A percentile compares a stretch with the other conserved stretches of the same genome.
Conservation (phyloP, 1,140 invertebrate genomes). For the Eupristina koningsbergeri region DNA sequence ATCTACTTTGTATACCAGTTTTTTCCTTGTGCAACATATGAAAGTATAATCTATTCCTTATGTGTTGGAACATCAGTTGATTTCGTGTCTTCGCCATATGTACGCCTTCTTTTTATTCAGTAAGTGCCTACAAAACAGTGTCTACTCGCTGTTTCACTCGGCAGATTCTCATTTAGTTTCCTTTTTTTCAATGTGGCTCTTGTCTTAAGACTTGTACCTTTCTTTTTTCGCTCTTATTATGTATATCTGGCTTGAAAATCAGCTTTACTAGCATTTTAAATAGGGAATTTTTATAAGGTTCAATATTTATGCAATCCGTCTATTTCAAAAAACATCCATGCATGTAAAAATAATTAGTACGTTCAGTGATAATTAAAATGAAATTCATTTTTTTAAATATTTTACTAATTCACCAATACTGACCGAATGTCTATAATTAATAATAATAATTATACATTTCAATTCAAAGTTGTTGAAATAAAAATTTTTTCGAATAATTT, state of each 20-base stretch:
- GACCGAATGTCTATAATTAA: no score
- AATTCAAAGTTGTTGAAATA: no score
- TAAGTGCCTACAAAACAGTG: neutral
- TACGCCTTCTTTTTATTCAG: constrained; percentile 36
- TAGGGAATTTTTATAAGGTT: neutral
- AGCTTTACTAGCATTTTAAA: neutral
- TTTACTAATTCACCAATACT: no score
- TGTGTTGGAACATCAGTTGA: neutral
- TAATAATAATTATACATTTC: no score
- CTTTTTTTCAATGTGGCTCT: constrained; percentile 11
- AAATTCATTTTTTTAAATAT: no score
- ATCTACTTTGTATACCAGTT: neutral
- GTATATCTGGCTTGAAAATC: neutral
- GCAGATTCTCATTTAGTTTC: constrained; percentile 11
- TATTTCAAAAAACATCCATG: no score
- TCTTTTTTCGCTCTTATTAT: constrained; percentile 14
- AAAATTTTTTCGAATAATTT: no score
- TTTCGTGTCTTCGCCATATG: neutral
- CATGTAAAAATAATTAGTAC: no score
- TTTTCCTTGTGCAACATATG: neutral
- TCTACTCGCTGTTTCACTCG: constrained; percentile 25
- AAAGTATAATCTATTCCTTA: neutral
- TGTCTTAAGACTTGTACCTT: neutral
- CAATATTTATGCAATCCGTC: neutral
- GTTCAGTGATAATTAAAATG: no score